Base-by-base conservation (phyloP, 1,140 invertebrate genomes). In the Drosophila navojoa region DNA sequence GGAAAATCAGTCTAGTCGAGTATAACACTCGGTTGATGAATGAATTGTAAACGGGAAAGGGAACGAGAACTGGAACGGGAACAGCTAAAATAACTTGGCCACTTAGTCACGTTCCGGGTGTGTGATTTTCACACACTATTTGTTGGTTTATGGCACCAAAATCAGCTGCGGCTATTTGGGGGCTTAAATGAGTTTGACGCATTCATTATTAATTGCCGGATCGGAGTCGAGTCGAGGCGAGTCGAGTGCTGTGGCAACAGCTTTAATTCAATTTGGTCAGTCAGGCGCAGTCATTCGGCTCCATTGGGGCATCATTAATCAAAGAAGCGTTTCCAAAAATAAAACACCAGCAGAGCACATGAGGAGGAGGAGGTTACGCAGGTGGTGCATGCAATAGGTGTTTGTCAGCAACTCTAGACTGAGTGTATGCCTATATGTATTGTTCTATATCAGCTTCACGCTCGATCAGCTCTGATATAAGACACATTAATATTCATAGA, bases 181-280 rank as follows among this genome's bases (percentile, higher is more conserved):
- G 50, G 67, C 75, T 81, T 86, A 79, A 75, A 71, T 79, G 29
- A 71, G 61, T 68, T 75, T 80, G 77, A 85, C 81, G 81, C 70
- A 67, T 78, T 62, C 44, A 59, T 87, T 84, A 87, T 89, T 87
- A 89, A 87, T 86, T 87, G 79, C 70, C 68, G 57, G 40, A 77
- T 67, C 68, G 57, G 45, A 77, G 73, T 77, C 25, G 44, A 42
- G 57, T 11, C 60, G 45, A 77, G 73, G 72, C 25, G 44, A 42
- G 57, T 11, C 60, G 61, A 77, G 74, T 62, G 74, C 84, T 79
- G 76, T 61, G 72, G 69, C 68, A 71, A 78, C 68, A 82, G 68
- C 68, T 86, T 69, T 70, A 78, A 87, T 87, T 76, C 72, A 70
- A 86, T 84, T 89, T 84, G 73, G 69, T 80, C 84, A 82, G 66